A percentile compares a stretch with the other conserved stretches of the same genome.
phyloP scores from a whole-genome alignment of 2,113 vertebrate genomes.

The Ranitomeya imitator region DNA sequence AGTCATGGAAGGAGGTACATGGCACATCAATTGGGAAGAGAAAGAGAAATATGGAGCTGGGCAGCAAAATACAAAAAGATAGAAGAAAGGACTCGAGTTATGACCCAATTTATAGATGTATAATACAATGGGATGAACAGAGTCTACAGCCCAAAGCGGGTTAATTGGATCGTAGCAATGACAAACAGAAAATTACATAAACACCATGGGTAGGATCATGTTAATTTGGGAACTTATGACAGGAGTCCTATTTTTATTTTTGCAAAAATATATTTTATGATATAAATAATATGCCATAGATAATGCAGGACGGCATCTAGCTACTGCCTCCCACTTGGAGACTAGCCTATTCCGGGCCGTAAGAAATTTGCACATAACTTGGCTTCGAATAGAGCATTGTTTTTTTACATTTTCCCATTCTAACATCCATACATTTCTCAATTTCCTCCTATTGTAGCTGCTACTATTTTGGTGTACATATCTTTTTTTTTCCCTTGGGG shows the following conservation, averaged over 20 bases:
- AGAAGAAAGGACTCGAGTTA: not conserved
- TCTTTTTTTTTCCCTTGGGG: too few species aligned
- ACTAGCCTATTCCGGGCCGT: too few species aligned
- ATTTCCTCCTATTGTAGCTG: too few species aligned
- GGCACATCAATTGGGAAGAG: not conserved
- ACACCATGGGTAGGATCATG: not conserved
- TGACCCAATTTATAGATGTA: not conserved
- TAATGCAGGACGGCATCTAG: too few species aligned
- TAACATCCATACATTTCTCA: too few species aligned
- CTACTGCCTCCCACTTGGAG: too few species aligned
- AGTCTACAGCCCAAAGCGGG: not conserved
- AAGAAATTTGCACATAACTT: too few species aligned
- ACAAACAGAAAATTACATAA: not conserved
- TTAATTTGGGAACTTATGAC: not conserved
- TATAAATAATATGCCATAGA: not conserved
- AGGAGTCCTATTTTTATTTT: not conserved
- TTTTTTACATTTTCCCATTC: too few species aligned
- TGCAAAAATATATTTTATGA: not conserved
- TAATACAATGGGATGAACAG: not conserved
- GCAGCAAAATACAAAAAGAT: not conserved
- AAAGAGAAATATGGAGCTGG: not conserved
- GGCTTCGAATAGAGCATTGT: too few species aligned
- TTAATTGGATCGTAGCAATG: not conserved
- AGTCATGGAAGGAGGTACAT: not conserved
- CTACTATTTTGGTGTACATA: too few species aligned